Evolutionary conservation across 2,888 invertebrate species (phyloP), one percentile per base, ranked within the genome.

Genomic region (Oscheius sp.): DNA sequence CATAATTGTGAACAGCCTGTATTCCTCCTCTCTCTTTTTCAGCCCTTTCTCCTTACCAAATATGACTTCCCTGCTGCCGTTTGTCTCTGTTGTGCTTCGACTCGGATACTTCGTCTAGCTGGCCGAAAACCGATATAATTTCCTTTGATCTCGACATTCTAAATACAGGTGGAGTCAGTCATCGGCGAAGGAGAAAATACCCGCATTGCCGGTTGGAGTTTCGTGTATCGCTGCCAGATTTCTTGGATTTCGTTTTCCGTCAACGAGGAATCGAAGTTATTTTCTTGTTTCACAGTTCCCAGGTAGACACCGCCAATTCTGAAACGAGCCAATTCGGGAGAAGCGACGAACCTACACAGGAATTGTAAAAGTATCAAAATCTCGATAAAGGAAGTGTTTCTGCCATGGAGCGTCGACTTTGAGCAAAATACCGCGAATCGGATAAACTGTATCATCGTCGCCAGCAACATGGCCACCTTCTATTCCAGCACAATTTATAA

Each of bases 341-440:
- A 52, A 49, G 5, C 9, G 29, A 21, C 5, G 46, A 18, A 46
- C 35, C 61, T 52, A 78, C 81, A 75, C 75, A 21, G 83, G 83
- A 77, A 83, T 83, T 18, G 81, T 82, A 69, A 80, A 76, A 9
- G 80, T 83, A 13, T 55, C 41, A 58, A 82, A 81, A 55, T 83
- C 80, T 9, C 78, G 73, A 55, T 83, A 72, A 87, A 93, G 93
- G 68, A 94, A 95, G 7, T 92, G 93, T 89, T 95, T 95, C 53
- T 96, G 90, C 95, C 95, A 96, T 0, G 95, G 95, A 0, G 95
- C 95, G 74, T 92, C 91, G 0, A 93, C 92, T 72, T 74, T 68
- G 6, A 80, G 49, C 7, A 80, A 66, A 16, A 80, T 61, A 49
- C 80, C 80, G 6, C 80, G 43, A 41, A 78, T 71, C 41, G 83